Conservation (phyloP, 2,113 vertebrate species). For the Ptychochromis oligacanthus region DNA sequence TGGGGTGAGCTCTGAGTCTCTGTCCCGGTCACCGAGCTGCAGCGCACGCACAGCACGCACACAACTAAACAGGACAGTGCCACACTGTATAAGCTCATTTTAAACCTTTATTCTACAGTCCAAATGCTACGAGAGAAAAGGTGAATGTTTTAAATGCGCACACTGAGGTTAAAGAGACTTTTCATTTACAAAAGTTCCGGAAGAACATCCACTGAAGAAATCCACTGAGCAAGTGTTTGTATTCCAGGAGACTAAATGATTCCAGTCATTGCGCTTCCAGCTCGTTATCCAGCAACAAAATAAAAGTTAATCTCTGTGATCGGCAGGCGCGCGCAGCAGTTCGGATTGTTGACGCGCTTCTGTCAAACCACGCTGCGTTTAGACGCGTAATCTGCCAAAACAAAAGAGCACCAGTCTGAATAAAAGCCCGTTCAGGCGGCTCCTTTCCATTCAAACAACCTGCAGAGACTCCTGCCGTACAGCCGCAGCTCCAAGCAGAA, state of each 20-base stretch:
- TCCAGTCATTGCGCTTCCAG: constrained; percentile 33
- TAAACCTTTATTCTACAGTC: constrained; percentile 10
- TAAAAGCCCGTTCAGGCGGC: background rate
- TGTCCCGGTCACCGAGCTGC: constrained; percentile 75
- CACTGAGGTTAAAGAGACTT: constrained; percentile 9
- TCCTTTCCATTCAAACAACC: constrained; percentile 33
- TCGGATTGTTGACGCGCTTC: constrained; percentile 35
- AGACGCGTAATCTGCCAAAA: constrained; percentile 30
- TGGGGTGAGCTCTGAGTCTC: constrained; percentile 76
- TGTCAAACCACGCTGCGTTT: constrained; percentile 32
- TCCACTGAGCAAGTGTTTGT: constrained; percentile 30
- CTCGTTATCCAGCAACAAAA: constrained; percentile 44
- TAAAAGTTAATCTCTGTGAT: constrained; percentile 43
- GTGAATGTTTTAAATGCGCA: background rate
- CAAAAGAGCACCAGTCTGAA: constrained; percentile 16
- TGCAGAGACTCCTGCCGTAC: constrained; percentile 9
- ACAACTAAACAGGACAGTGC: constrained; percentile 62
- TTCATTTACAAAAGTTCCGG: constrained; percentile 31
- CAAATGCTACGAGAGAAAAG: background rate
- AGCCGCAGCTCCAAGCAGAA: constrained; percentile 9
- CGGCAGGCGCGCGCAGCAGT: constrained; percentile 17
- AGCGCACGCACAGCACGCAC: constrained; percentile 66
- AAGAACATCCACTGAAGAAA: constrained; percentile 33
- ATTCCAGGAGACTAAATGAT: constrained; percentile 40
- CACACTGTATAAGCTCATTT: constrained; percentile 66